Conservation (phyloP, 1,140 invertebrate species). For the Bombus impatiens region DNA sequence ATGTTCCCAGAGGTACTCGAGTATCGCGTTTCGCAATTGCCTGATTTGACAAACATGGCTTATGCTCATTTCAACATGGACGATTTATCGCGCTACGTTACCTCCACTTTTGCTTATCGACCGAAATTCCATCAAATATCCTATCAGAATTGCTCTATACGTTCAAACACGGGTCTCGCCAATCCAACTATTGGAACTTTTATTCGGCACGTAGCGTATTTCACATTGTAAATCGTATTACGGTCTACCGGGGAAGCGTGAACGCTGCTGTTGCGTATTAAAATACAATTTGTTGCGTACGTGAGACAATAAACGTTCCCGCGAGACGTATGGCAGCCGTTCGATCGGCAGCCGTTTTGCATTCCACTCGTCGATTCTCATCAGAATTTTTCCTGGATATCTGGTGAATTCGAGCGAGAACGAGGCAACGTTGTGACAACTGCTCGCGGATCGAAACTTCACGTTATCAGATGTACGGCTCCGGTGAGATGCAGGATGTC, state of each 20-base stretch:
- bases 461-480: background rate
- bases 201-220: too few species aligned
- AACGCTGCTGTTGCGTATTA: constrained; percentile 12
- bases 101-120: background rate
- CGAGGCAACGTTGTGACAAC: background rate
- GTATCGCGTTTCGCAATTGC: constrained; percentile 1
- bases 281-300: constrained; percentile 36
- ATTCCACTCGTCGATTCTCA: background rate
- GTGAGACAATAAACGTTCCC: constrained; percentile 9
- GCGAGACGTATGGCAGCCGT: background rate
- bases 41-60: background rate
- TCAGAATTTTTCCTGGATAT: constrained; percentile 7
- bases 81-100: background rate
- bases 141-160: background rate
- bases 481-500: background rate
- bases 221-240: constrained; percentile 15
- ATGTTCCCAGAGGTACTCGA: background rate
- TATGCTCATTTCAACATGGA: background rate
- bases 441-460: background rate
- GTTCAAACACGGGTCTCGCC: background rate
- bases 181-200: background rate
- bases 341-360: background rate
- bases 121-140: background rate
- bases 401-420: background rate
- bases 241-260: too few species aligned